Conservation (phyloP, 1,140 invertebrate genomes). For the Cydia strobilella region DNA sequence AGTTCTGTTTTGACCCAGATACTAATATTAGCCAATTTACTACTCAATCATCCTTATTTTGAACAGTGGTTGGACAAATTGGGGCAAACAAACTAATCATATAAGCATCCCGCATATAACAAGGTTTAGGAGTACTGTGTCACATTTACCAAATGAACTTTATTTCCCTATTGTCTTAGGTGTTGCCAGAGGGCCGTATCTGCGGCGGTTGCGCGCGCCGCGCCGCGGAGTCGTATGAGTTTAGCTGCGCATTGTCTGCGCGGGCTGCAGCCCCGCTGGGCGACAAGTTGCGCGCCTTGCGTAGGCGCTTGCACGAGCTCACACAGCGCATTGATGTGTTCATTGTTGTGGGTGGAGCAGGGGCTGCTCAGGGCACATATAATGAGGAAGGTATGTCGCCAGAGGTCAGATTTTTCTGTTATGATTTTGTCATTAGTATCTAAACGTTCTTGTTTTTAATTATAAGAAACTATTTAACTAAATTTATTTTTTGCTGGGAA, state of each 20-base stretch:
- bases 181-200: conserved; percentile 62
- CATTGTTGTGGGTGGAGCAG: conserved; percentile 68
- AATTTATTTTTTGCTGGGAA: too few species aligned
- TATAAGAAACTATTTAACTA: too few species aligned
- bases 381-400: conserved; percentile 51
- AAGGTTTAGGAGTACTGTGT: too few species aligned
- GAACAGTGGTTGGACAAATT: too few species aligned
- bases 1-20: too few species aligned
- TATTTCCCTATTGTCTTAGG: conserved; percentile 44
- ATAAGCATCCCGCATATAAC: too few species aligned
- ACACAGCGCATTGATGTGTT: conserved; percentile 75
- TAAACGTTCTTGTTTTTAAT: too few species aligned
- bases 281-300: conserved; percentile 65
- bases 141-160: background rate
- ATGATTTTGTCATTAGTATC: too few species aligned
- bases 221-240: conserved; percentile 63
- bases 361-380: conserved; percentile 56
- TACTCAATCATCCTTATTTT: too few species aligned
- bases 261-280: conserved; percentile 56
- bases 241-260: conserved; percentile 52
- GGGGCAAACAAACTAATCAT: too few species aligned
- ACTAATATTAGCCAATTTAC: too few species aligned
- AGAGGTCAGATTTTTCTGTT: too few species aligned
- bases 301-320: conserved; percentile 61
- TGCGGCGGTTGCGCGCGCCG: conserved; percentile 62